Percentiles rank a stretch among this genome's conserved stretches.
phyloP scores from a whole-genome alignment of 2,888 invertebrate genomes.

The Camptogramma bilineatum region DNA sequence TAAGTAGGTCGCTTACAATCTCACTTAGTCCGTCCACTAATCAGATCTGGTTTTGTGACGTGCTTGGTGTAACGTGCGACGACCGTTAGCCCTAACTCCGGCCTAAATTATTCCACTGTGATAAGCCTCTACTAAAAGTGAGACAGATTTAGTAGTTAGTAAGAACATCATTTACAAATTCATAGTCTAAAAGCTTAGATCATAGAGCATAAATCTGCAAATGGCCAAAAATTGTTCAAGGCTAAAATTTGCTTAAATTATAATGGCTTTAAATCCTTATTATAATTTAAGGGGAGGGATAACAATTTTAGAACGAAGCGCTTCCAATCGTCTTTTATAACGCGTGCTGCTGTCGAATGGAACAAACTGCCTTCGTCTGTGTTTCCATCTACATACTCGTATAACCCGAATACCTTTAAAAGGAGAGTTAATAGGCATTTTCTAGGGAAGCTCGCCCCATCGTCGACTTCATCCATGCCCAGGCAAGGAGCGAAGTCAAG shows the following conservation, averaged over 20 bases:
- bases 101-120: conserved; percentile 39
- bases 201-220: not conserved
- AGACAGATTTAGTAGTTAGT: not conserved
- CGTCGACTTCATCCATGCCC: too few relatives aligned
- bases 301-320: too few relatives aligned
- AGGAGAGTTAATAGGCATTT: too few relatives aligned
- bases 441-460: too few relatives aligned
- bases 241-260: not conserved
- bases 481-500: too few relatives aligned
- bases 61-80: conserved; percentile 32
- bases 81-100: conserved; percentile 28
- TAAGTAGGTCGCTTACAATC: not conserved
- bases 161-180: not conserved
- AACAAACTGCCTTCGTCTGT: too few relatives aligned
- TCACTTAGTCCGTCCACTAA: conserved; percentile 32
- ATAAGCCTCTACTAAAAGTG: conserved; percentile 10
- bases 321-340: too few relatives aligned
- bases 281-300: too few relatives aligned
- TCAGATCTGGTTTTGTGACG: conserved; percentile 34
- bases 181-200: not conserved
- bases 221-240: not conserved
- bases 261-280: not conserved
- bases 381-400: too few relatives aligned
- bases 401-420: too few relatives aligned
- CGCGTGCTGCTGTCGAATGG: too few relatives aligned